A percentile compares a stretch with the other conserved stretches of the same genome.
phyloP scores from a whole-genome alignment of 2,113 vertebrate genomes.

The Myrmophylax atrothorax region DNA sequence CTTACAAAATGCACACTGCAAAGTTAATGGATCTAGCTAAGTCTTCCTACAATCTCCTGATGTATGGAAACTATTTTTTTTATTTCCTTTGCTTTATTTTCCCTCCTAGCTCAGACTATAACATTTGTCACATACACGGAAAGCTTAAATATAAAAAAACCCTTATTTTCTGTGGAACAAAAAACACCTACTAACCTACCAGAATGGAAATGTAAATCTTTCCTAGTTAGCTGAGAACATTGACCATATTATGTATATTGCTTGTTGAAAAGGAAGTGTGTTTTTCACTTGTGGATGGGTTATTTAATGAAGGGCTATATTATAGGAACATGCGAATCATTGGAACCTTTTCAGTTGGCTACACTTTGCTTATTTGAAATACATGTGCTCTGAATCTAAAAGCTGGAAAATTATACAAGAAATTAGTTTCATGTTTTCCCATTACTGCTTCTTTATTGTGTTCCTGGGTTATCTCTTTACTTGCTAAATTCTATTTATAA shows the following conservation, averaged over 20 bases:
- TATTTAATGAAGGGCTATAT: conserved; percentile 71
- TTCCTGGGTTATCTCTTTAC: conserved; percentile 11
- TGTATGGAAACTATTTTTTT: conserved; percentile 26
- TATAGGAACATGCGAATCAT: conserved; percentile 65
- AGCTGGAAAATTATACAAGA: conserved; percentile 62
- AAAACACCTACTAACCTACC: conserved; percentile 52
- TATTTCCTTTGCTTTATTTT: conserved; percentile 45
- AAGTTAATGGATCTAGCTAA: background rate
- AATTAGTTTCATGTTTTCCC: conserved; percentile 45
- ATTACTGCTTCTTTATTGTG: conserved; percentile 9
- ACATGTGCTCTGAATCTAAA: conserved; percentile 52
- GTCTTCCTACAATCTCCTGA: conserved; percentile 9
- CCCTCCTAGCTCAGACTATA: conserved; percentile 14
- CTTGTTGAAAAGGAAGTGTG: conserved; percentile 67
- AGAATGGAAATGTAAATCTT: conserved; percentile 73
- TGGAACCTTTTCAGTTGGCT: conserved; percentile 64
- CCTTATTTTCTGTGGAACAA: conserved; percentile 58
- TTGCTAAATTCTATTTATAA: background rate
- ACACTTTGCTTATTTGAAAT: conserved; percentile 67
- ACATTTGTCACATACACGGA: conserved; percentile 39
- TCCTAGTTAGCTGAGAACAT: conserved; percentile 59
- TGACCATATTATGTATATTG: conserved; percentile 59
- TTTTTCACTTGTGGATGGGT: conserved; percentile 57
- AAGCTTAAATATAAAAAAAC: conserved; percentile 32
- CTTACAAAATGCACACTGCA: background rate